Evolutionary conservation across 2,113 vertebrate genomes (phyloP).

Genomic region (Camarhynchus parvulus): DNA sequence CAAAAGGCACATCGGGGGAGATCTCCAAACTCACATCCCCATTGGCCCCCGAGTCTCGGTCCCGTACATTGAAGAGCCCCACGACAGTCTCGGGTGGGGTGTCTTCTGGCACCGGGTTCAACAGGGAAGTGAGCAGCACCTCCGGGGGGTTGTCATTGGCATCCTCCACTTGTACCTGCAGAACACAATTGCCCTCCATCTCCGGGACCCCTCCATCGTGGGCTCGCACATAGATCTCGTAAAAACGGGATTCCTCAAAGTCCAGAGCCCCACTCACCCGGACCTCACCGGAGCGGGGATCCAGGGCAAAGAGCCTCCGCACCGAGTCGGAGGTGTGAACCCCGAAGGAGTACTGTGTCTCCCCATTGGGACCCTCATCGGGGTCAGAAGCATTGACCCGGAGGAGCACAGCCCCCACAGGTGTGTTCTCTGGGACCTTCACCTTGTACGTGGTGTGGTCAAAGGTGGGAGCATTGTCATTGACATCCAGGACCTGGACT

Average conservation of each 20-base stretch:
- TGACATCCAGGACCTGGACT: slow-evolving; percentile 83
- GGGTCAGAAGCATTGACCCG: slow-evolving; percentile 79
- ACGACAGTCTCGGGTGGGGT: slow-evolving; percentile 79
- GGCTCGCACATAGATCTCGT: slow-evolving; percentile 85
- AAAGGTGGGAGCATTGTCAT: slow-evolving; percentile 85
- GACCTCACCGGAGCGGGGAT: slow-evolving; percentile 78
- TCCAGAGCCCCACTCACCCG: slow-evolving; percentile 79
- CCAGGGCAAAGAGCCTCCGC: slow-evolving; percentile 76
- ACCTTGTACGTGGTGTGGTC: slow-evolving; percentile 71
- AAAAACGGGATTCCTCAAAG: slow-evolving; percentile 80
- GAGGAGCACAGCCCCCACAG: slow-evolving; percentile 71
- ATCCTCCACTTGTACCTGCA: slow-evolving; percentile 79
- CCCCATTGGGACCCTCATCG: slow-evolving; percentile 83
- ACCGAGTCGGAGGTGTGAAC: slow-evolving; percentile 77
- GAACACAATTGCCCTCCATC: slow-evolving; percentile 83
- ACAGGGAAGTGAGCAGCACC: slow-evolving; percentile 77
- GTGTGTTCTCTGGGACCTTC: slow-evolving; percentile 74
- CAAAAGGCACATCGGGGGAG: slow-evolving; percentile 79
- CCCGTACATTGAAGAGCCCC: slow-evolving; percentile 82
- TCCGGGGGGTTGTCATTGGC: slow-evolving; percentile 81
- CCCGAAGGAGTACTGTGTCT: slow-evolving; percentile 77
- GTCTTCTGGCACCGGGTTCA: slow-evolving; percentile 80
- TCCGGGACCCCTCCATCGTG: slow-evolving; percentile 82
- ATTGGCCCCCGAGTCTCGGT: slow-evolving; percentile 83
- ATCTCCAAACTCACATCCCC: slow-evolving; percentile 78